Evolutionary conservation across 2,113 vertebrate genomes (phyloP).

Genomic region (Hypocryptadius cinnamomeus): DNA sequence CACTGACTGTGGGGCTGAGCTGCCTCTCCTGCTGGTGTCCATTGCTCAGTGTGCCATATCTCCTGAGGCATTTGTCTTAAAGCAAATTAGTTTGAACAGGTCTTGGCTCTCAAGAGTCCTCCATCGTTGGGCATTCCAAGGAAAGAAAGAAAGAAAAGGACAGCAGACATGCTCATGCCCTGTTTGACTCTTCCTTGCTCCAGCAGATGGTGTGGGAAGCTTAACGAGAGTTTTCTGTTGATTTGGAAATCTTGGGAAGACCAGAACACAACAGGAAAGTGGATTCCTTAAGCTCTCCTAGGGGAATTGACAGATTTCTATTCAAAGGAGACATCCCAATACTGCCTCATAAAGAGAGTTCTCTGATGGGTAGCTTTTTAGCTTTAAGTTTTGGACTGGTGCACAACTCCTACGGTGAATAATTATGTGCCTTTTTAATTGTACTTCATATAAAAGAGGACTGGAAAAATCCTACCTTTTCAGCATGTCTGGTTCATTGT

Average conservation of each 20-base stretch:
- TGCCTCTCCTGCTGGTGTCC: neutral
- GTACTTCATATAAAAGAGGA: slow-evolving; percentile 56
- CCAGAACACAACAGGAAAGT: neutral
- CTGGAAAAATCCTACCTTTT: slow-evolving; percentile 42
- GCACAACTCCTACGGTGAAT: slow-evolving; percentile 55
- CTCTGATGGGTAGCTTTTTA: slow-evolving; percentile 43
- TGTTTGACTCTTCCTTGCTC: neutral
- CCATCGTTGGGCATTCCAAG: neutral
- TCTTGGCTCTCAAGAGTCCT: neutral
- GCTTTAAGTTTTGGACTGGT: slow-evolving; percentile 58
- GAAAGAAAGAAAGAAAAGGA: neutral
- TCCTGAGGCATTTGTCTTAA: neutral
- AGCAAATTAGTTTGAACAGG: neutral
- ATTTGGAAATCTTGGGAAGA: neutral
- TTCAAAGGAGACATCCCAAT: neutral
- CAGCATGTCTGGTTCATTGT: slow-evolving; percentile 69
- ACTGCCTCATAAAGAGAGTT: slow-evolving; percentile 19
- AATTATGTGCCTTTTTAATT: slow-evolving; percentile 77
- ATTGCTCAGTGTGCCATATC: neutral
- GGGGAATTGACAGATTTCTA: neutral
- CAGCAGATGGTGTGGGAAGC: neutral
- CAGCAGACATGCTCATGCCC: neutral
- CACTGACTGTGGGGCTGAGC: slow-evolving; percentile 73
- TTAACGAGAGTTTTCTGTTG: neutral
- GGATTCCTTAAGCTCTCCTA: neutral